Base-by-base conservation (phyloP, 2,113 vertebrate species). In the Abramis brama region DNA sequence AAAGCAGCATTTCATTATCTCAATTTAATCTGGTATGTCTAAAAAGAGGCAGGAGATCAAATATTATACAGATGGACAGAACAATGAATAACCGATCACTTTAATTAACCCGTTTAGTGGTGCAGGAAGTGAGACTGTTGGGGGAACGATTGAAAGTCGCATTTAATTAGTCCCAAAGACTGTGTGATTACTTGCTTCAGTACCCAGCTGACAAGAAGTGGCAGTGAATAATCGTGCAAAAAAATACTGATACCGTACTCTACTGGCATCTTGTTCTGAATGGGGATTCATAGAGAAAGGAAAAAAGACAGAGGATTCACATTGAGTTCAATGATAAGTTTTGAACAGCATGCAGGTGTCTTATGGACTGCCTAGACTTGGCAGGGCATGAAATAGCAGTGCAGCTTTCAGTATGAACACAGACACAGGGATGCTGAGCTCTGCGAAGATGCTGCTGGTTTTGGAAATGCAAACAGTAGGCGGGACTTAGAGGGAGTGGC, bases 41-140 rank as follows among this genome's bases (percentile, higher is more conserved):
- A 74, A 27, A 10, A 75, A 57, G 47, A 33, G 45, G 1, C 6
- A 84, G 0, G 12, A 27, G 47, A 59, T 19, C 52, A 47, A 71
- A 15, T 64, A 36, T 25, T 52, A 30, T 0, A 23, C 15, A 73
- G 47, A 25, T 13, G 19, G 23, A 81, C 39, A 55, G 45, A 81
- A 25, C 25, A 59, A 50, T 83, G 60, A 59, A 71, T 68, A 59
- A 78, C 71, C 5, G n/a, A 45, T 71, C n/a, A 62, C 47, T 62
- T 27, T 68, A 43, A 82, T 85, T 78, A 78, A 87, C 27, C 62
- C 62, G 82, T 84, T 85, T 85, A 87, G 80, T 77, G 71, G 86
- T 82, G 85, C 85, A 68, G 27, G 50, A 62, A 43, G 62, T 82
- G 60, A 70, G 27, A 39, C 39, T 84, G 68, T 70, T 77, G 33